Conservation (phyloP, 2,797 vertebrate genomes). For the Paramormyrops hopkinsi region DNA sequence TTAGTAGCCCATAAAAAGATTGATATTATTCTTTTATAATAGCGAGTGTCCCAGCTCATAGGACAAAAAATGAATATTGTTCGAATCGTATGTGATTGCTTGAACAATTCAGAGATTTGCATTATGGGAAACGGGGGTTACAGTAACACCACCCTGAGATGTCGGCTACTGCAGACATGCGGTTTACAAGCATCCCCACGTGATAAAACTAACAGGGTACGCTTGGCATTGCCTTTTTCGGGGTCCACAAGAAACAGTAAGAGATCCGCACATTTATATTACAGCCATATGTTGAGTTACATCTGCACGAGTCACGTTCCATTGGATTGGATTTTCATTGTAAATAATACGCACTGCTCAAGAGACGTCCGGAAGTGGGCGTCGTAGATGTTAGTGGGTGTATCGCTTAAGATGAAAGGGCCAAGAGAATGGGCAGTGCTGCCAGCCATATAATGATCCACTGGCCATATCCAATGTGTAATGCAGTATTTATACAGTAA, state of each 20-base stretch:
- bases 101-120: not conserved
- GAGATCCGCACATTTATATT: not conserved
- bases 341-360: not conserved
- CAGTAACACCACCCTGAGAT: not conserved
- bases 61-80: not conserved
- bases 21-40: not conserved
- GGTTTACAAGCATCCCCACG: not conserved
- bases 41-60: not conserved
- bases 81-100: not conserved
- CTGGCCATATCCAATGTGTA: not conserved
- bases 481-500: not conserved
- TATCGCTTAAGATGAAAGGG: not conserved
- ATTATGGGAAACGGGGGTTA: not conserved
- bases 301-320: not conserved
- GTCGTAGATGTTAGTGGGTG: not conserved
- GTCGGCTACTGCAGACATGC: not conserved
- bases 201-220: not conserved
- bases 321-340: not conserved
- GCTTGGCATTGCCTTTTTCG: not conserved
- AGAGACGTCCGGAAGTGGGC: not conserved
- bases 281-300: not conserved
- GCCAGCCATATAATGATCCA: not conserved
- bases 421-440: not conserved
- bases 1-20: not conserved
- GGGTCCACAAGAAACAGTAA: not conserved